Evolutionary conservation across 2,797 vertebrate species (phyloP).

Genomic region (Melanotaenia maccullochi): DNA sequence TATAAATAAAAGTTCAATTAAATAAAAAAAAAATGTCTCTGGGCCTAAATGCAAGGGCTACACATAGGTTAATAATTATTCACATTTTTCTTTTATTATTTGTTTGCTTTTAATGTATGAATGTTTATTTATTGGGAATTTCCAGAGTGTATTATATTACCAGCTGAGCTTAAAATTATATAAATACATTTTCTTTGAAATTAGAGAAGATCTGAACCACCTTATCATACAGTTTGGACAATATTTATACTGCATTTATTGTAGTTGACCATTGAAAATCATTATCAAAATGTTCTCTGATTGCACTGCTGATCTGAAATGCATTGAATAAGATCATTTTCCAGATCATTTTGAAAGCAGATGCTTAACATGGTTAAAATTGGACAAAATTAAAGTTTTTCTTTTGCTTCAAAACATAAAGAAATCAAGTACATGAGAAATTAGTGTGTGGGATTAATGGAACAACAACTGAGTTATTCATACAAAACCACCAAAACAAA

Average conservation of each 20-base stretch:
- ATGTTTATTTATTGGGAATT: too few relatives aligned
- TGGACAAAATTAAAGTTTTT: background rate
- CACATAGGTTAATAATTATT: too few relatives aligned
- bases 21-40: too few relatives aligned
- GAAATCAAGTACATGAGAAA: background rate
- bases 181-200: background rate
- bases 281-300: too few relatives aligned
- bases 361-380: background rate
- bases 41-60: too few relatives aligned
- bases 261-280: background rate
- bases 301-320: too few relatives aligned
- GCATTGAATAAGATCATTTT: background rate
- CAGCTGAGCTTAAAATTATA: too few relatives aligned
- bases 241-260: background rate
- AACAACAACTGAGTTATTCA: background rate
- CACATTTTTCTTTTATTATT: too few relatives aligned
- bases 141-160: too few relatives aligned
- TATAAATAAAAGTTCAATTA: too few relatives aligned
- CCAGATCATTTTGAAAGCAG: background rate
- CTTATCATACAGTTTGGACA: background rate
- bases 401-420: background rate
- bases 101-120: too few relatives aligned
- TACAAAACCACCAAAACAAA: background rate
- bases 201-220: too few relatives aligned
- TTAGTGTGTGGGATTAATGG: background rate